Evolutionary conservation across 2,888 invertebrate genomes (phyloP).

Genomic region (Notodonta dromedarius): DNA sequence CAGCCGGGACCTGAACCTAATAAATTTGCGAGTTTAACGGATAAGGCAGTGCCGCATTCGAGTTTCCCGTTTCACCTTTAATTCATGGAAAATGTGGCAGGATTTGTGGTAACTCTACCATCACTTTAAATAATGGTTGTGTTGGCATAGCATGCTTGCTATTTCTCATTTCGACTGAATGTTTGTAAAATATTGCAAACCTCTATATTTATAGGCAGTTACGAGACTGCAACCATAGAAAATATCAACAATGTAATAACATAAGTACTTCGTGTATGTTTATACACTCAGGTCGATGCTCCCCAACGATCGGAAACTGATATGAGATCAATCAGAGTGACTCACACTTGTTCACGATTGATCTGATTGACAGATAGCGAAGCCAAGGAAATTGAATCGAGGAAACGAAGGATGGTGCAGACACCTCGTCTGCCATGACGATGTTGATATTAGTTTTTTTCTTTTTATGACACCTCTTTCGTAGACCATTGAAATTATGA

Average conservation of each 20-base stretch:
- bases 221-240: not conserved
- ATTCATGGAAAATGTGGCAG: conserved; percentile 2
- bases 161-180: not conserved
- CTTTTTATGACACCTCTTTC: conserved; percentile 2
- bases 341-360: conserved; percentile 21
- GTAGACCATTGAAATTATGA: not conserved
- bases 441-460: conserved; percentile 14
- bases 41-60: conserved; percentile 15
- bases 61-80: conserved; percentile 2
- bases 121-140: not conserved
- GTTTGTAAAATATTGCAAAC: not conserved
- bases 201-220: not conserved
- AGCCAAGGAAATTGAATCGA: conserved; percentile 19
- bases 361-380: conserved; percentile 33
- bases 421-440: conserved; percentile 7
- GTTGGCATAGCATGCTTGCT: not conserved
- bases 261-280: conserved; percentile 16
- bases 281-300: conserved; percentile 29
- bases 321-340: conserved; percentile 31
- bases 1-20: conserved; percentile 23
- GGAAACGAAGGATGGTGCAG: conserved; percentile 21
- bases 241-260: conserved; percentile 18
- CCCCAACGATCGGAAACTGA: conserved; percentile 18
- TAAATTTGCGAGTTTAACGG: conserved; percentile 31
- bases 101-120: conserved; percentile 18